These are phyloP conservation scores for Syngnathus typhle DNA, from an alignment of 2,113 vertebrate genomes.

Conservation along the genomic window DNA sequence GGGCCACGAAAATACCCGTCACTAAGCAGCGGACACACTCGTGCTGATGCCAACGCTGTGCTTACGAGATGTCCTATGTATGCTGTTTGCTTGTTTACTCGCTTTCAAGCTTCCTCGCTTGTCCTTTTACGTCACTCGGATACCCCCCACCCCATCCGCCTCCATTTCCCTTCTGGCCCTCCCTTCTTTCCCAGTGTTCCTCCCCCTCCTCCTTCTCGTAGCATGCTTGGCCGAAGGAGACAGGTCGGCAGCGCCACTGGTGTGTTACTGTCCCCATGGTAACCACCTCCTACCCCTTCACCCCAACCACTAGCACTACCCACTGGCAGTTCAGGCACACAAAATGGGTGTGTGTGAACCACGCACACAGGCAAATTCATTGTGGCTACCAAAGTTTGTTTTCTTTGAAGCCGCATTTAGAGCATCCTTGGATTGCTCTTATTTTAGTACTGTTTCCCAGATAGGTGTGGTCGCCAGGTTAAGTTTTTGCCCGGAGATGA, in stretches of 20 bases:
- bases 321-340: neutral
- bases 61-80: neutral
- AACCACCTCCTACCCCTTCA: conserved; percentile 59
- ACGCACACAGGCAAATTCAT: neutral
- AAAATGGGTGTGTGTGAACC: neutral
- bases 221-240: conserved; percentile 73
- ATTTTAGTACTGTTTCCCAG: conserved; percentile 64
- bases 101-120: conserved; percentile 19
- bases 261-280: conserved; percentile 79
- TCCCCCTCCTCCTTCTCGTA: conserved; percentile 49
- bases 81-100: conserved; percentile 20
- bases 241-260: conserved; percentile 75
- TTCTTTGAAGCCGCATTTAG: conserved; percentile 55
- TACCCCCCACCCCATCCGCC: conserved; percentile 10
- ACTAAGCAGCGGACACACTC: conserved; percentile 15
- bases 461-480: conserved; percentile 52
- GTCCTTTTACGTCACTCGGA: conserved; percentile 14
- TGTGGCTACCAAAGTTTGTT: conserved; percentile 58
- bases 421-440: conserved; percentile 65
- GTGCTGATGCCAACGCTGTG: conserved; percentile 9
- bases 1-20: conserved; percentile 4
- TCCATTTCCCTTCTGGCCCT: conserved; percentile 18
- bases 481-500: conserved; percentile 36
- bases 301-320: conserved; percentile 44
- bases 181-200: conserved; percentile 24